Evolutionary conservation across 2,888 invertebrate genomes (phyloP), one percentile per base, ranked within the genome.

Genomic region (Lumbricus terrestris): DNA sequence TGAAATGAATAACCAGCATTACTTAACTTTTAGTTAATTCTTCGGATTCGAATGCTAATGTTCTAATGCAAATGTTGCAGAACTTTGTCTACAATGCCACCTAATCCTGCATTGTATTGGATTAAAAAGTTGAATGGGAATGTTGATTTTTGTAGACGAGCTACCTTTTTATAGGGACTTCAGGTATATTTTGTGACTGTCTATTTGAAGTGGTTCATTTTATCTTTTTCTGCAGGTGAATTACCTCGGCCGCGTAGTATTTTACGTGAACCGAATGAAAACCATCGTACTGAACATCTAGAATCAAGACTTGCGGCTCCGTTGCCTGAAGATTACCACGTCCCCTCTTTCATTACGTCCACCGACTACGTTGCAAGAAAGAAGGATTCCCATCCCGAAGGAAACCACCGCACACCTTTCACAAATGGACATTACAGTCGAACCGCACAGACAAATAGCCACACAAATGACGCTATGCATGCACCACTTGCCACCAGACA

Each of bases 261-360:
- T 85, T 85, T 85, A 33, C 85, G 85, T 85, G 85, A 85, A 37
- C 34, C 85, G n/a, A 85, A 85, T 85, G 85, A 33, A 34, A 85
- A 85, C 35, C 20, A 20, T 83, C 33, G n/a, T n/a, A 15, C 83
- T 20, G 83, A 35, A 34, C 33, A 35, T 33, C 37, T n/a, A 20
- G 85, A 85, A 4, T 34, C 35, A 23, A 85, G 37, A 35, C 37
- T 85, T 15, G 34, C 85, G 23, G 34, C 35, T 16, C 85, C 34
- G 37, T 37, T 37, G 37, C 35, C 20, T 8, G 85, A 85, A 35
- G 23, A 13, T 85, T 35, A 37, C 35, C 3, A 23, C 29, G 35
- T 23, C 18, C 16, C 85, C 11, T 34, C 37, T 85, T 35, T 18
- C 34, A 85, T 23, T 35, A 23, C 34, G 5, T 85, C 85, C 34